These are phyloP conservation scores for Cercopithecus hamlyni DNA, from an alignment of 2,797 vertebrate species.

Conservation along the genomic window DNA sequence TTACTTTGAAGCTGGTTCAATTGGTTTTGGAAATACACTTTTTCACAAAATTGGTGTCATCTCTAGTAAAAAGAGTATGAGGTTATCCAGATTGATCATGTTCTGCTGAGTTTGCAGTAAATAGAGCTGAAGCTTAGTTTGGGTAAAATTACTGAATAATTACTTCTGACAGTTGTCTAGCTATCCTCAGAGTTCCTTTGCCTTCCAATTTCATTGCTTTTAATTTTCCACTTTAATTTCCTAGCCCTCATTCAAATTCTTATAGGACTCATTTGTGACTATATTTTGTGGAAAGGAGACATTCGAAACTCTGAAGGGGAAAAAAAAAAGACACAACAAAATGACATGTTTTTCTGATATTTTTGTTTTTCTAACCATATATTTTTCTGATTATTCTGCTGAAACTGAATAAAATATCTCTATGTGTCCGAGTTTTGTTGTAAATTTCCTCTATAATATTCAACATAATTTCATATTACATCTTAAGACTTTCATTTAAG, in stretches of 20 bases:
- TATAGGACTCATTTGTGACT: conserved; percentile 64
- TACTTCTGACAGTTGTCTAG: conserved; percentile 65
- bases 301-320: conserved; percentile 55
- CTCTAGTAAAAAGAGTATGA: neutral
- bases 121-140: neutral
- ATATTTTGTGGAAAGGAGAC: conserved; percentile 69
- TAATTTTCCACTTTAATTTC: conserved; percentile 79
- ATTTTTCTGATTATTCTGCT: neutral
- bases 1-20: neutral
- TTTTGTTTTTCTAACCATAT: conserved; percentile 70
- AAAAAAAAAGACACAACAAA: conserved; percentile 54
- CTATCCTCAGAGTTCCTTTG: conserved; percentile 22
- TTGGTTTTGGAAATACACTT: neutral
- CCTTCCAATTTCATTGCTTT: conserved; percentile 30
- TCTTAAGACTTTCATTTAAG: neutral
- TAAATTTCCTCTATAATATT: conserved; percentile 14
- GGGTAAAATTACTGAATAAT: conserved; percentile 52
- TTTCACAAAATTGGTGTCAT: conserved; percentile 8
- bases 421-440: neutral
- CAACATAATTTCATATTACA: neutral
- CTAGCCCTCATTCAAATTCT: conserved; percentile 71
- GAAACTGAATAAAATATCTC: neutral
- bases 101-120: conserved; percentile 25
- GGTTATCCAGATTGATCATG: neutral
- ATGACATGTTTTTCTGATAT: conserved; percentile 47